Conservation (phyloP, 1,140 invertebrate genomes). For the Brachionus sp. region DNA sequence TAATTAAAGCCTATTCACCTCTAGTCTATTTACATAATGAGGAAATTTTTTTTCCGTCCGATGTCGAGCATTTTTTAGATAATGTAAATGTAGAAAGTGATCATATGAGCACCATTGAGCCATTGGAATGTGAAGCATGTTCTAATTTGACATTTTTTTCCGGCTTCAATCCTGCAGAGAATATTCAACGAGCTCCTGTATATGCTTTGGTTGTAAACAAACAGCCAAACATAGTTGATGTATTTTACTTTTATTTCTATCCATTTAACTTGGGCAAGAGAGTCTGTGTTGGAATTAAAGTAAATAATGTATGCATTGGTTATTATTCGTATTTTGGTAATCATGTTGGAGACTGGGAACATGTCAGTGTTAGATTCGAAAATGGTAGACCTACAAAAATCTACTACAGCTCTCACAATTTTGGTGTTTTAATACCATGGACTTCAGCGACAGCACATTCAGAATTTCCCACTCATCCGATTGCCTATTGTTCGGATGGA, state of each 20-base stretch:
- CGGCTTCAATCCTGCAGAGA: background rate
- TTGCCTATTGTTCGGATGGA: background rate
- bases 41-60: conserved; percentile 1
- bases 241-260: conserved; percentile 40
- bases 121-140: conserved; percentile 19
- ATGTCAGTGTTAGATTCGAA: conserved; percentile 8
- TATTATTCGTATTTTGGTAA: conserved; percentile 5
- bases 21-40: conserved; percentile 18
- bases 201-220: conserved; percentile 30
- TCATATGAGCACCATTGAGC: conserved; percentile 10
- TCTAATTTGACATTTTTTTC: conserved; percentile 16
- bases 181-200: background rate
- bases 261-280: conserved; percentile 7
- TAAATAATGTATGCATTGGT: background rate
- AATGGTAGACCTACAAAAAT: background rate
- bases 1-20: background rate
- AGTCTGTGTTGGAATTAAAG: conserved; percentile 17
- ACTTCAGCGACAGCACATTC: background rate
- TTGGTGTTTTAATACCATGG: background rate
- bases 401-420: conserved; percentile 30
- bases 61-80: conserved; percentile 9
- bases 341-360: conserved; percentile 34
- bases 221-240: background rate
- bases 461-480: conserved; percentile 20
- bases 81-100: background rate